phyloP scores from a whole-genome alignment of 2,888 invertebrate genomes.

The Synanthedon formicaeformis region DNA sequence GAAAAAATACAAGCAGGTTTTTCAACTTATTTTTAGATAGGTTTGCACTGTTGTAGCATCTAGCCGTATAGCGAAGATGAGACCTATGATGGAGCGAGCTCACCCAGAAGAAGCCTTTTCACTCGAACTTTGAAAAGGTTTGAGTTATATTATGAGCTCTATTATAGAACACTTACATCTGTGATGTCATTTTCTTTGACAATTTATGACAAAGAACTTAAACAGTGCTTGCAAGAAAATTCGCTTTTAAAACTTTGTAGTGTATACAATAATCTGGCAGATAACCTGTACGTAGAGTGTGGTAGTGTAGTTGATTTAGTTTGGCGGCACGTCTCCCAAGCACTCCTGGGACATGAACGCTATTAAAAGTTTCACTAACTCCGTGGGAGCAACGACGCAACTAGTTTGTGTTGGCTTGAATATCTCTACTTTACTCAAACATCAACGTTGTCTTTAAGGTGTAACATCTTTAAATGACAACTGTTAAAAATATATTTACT shows the following conservation, averaged over 20 bases:
- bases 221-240: no score
- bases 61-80: no score
- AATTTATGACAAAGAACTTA: conserved; percentile 30
- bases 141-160: no score
- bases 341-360: conserved; percentile 30
- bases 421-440: conserved; percentile 14
- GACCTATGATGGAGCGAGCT: no score
- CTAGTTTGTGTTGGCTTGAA: conserved; percentile 39
- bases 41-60: no score
- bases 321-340: conserved; percentile 18
- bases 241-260: conserved; percentile 79
- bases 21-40: no score
- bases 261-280: conserved; percentile 12
- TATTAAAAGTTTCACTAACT: conserved; percentile 61
- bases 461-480: background rate
- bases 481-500: background rate
- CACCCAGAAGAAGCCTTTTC: no score
- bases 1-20: no score
- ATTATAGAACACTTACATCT: no score
- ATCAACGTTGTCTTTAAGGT: conserved; percentile 14
- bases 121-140: no score
- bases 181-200: no score
- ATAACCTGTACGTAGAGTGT: conserved; percentile 9
- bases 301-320: conserved; percentile 15
- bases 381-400: conserved; percentile 38